phyloP scores from a whole-genome alignment of 2,113 vertebrate genomes.

The Leucopsar rothschildi region DNA sequence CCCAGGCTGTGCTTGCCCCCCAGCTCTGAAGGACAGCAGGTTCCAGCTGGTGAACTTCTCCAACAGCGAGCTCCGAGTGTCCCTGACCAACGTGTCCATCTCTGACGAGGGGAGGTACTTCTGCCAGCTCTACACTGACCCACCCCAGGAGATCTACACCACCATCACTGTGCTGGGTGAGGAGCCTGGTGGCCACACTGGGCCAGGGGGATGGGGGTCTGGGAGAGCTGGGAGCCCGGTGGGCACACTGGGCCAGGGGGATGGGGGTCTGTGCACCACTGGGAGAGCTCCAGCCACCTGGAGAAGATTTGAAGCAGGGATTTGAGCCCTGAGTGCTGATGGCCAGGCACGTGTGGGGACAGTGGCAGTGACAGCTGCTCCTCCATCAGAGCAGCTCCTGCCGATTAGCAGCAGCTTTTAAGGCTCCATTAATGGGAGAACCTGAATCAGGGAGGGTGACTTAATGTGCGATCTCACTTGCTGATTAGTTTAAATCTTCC shows the following conservation, averaged over 20 bases:
- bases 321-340: accelerated
- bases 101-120: conserved; percentile 95
- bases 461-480: conserved; percentile 37
- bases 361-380: background rate
- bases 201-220: background rate
- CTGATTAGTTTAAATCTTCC: conserved; percentile 62
- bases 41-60: conserved; percentile 99
- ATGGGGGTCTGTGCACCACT: accelerated
- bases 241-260: accelerated
- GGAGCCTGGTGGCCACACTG: background rate
- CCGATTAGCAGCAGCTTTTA: conserved; percentile 33
- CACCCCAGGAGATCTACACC: conserved; percentile 95
- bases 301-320: accelerated
- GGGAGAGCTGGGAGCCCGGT: accelerated
- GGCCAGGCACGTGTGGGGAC: accelerated
- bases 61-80: conserved; percentile 95
- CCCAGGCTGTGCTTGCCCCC: conserved; percentile 30
- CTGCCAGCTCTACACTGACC: conserved; percentile 98
- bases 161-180: conserved; percentile 95
- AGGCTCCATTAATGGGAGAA: conserved; percentile 24
- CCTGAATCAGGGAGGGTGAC: conserved; percentile 54
- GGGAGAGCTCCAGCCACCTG: background rate
- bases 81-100: conserved; percentile 96
- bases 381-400: background rate
- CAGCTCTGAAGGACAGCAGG: conserved; percentile 98